A percentile compares a stretch with the other conserved stretches of the same genome.
Conservation (phyloP, 2,888 invertebrate genomes). For the Drosophila pullipes region DNA sequence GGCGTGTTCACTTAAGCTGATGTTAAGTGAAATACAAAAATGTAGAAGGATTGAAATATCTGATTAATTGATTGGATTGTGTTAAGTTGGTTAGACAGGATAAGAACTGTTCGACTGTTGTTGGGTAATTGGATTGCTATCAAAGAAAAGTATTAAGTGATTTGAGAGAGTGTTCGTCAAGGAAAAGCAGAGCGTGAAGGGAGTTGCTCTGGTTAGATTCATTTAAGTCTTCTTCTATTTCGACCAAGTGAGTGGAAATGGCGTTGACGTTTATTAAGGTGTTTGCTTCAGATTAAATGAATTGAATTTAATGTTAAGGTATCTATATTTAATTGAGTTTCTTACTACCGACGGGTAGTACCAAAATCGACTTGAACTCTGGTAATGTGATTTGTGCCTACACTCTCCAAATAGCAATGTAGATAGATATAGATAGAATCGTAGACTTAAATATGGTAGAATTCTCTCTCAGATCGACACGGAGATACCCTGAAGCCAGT, state of each 20-base stretch:
- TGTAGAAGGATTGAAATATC: background rate
- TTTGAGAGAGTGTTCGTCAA: background rate
- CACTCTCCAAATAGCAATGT: no score
- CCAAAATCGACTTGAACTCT: background rate
- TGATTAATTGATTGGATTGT: background rate
- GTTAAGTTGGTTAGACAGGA: background rate
- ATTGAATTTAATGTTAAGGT: background rate
- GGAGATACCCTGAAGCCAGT: background rate
- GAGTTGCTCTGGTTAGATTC: background rate
- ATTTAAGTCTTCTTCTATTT: background rate
- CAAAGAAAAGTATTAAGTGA: background rate
- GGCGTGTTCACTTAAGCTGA: background rate
- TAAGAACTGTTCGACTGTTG: background rate
- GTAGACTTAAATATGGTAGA: background rate
- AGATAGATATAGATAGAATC: background rate
- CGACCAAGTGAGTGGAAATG: background rate
- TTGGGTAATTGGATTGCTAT: background rate
- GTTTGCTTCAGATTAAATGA: background rate
- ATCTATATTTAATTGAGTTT: background rate
- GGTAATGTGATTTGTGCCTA: background rate
- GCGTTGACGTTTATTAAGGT: background rate
- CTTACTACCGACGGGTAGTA: background rate
- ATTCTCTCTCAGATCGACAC: background rate
- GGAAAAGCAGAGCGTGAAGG: background rate
- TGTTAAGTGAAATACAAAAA: background rate